Evolutionary conservation across 2,888 invertebrate species (phyloP), one percentile per base, ranked within the genome.

Genomic region (Tachina lurida): DNA sequence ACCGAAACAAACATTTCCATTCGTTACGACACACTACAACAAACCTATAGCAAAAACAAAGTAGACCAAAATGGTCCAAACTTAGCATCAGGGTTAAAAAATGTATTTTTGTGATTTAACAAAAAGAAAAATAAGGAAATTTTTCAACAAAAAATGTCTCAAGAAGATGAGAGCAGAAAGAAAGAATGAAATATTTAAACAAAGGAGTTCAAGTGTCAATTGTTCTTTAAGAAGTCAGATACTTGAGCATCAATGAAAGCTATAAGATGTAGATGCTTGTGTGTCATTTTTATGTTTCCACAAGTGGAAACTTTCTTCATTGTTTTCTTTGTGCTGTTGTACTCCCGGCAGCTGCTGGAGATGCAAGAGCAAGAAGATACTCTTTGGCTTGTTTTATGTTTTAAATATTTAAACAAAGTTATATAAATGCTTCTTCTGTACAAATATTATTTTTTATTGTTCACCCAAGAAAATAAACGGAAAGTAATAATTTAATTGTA

Each of bases 121-220:
- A 13, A 22, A 56, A 56, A 22, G 31, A 43, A 19, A 10, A 49
- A 39, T 13, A 73, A 45, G 1, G 19, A 62, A 8, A 43, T 63
- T 74, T 63, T 47, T 39, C 12, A 70, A 60, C 39, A 71, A 10
- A 63, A 81, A 47, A 10, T 13, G 17, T n/a, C 3, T n/a, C 1
- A 70, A 77, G 31, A 63, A 43, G 31, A 41, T 22, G 39, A 63
- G 12, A 15, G 12, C 52, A 65, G 45, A 43, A 43, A 49, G 13
- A 47, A 19, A 43, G 12, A 65, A 68, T 56, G 43, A 80, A 75
- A 71, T 58, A 45, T 5, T 73, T 56, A 45, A 84, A 84, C 70
- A 71, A 84, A 71, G 22, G 45, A 76, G 71, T 71, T 84, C 65
- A 80, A 84, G 79, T 84, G 80, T 62, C 75, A 84, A 84, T 84